These are phyloP conservation scores for Nesogale talazaci DNA, from an alignment of 2,113 vertebrate species.

Conservation along the genomic window DNA sequence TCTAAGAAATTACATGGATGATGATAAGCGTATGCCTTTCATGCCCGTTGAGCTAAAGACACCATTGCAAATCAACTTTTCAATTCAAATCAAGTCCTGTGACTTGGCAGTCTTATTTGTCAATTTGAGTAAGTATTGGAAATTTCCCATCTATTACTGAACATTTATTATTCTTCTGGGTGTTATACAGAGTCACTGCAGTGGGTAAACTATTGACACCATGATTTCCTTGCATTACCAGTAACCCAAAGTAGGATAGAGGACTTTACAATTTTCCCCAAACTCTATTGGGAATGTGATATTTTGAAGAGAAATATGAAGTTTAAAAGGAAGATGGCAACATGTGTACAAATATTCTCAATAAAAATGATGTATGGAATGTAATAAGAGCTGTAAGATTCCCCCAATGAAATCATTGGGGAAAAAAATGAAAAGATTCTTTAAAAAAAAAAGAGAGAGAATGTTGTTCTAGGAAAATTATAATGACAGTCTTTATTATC, in stretches of 20 bases:
- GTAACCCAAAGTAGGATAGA: neutral
- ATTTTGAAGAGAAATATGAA: neutral
- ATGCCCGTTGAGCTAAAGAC: constrained; percentile 44
- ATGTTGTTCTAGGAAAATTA: constrained; percentile 25
- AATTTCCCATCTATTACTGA: neutral
- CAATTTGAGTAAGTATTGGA: neutral
- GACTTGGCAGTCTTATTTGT: neutral
- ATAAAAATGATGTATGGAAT: too few species aligned
- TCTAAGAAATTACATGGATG: constrained; percentile 29
- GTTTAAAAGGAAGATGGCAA: constrained; percentile 37
- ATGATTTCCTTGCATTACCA: neutral
- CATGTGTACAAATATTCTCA: too few species aligned
- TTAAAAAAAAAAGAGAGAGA: constrained; percentile 20
- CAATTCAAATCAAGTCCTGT: constrained; percentile 48
- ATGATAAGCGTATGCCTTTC: constrained; percentile 17
- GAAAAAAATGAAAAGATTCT: too few species aligned
- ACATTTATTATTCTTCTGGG: neutral
- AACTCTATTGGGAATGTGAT: neutral
- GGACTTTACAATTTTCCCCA: neutral
- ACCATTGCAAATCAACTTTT: constrained; percentile 43
- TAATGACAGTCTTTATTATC: neutral
- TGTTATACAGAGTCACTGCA: constrained; percentile 26
- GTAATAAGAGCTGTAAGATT: too few species aligned
- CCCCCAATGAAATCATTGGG: too few species aligned
- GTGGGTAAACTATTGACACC: neutral